These are phyloP conservation scores for Ivindomyrus marchei DNA, from an alignment of 2,113 vertebrate genomes.

Conservation along the genomic window DNA sequence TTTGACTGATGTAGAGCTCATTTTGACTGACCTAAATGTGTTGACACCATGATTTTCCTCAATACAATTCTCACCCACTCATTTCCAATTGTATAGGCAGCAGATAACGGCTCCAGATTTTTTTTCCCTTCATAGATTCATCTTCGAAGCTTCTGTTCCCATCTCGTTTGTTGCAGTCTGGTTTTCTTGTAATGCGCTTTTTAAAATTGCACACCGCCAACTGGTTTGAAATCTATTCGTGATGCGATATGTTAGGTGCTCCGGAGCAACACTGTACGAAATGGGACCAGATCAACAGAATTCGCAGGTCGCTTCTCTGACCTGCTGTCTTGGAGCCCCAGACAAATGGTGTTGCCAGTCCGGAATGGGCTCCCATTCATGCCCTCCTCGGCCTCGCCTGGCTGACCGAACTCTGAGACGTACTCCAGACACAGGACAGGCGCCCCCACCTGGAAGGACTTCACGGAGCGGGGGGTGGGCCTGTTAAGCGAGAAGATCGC, in stretches of 20 bases:
- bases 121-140: neutral
- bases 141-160: neutral
- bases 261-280: neutral
- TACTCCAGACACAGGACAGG: slow-evolving; percentile 73
- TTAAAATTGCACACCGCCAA: neutral
- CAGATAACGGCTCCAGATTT: neutral
- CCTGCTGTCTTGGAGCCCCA: slow-evolving; percentile 74
- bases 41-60: neutral
- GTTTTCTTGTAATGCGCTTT: neutral
- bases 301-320: slow-evolving; percentile 40
- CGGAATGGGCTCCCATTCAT: slow-evolving; percentile 12
- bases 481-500: slow-evolving; percentile 80
- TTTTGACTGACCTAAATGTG: neutral
- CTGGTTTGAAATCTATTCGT: neutral
- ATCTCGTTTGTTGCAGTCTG: neutral
- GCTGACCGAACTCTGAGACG: slow-evolving; percentile 47
- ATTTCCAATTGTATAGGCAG: neutral
- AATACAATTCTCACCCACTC: slow-evolving; percentile 1
- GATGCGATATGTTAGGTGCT: neutral
- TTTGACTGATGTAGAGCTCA: neutral
- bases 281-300: neutral
- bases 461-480: slow-evolving; percentile 63
- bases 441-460: slow-evolving; percentile 67
- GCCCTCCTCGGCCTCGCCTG: slow-evolving; percentile 4
- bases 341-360: slow-evolving; percentile 60